phyloP scores from a whole-genome alignment of 2,113 vertebrate species.

The Gymnorhina tibicen region DNA sequence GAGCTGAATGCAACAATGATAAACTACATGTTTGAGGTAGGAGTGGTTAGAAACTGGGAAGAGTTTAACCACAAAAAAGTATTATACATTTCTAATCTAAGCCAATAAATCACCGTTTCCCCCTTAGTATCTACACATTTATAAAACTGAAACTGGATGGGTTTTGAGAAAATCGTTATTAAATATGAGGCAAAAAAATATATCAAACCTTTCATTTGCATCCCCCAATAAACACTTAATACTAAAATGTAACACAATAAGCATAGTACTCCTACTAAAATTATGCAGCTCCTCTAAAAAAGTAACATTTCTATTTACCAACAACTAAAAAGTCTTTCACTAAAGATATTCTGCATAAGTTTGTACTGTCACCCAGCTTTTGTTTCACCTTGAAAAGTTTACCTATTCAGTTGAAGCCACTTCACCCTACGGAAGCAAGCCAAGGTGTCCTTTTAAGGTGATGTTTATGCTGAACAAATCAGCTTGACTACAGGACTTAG shows the following conservation, averaged over 20 bases:
- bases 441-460: constrained; percentile 7
- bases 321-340: neutral
- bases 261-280: neutral
- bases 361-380: neutral
- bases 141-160: neutral
- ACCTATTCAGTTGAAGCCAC: neutral
- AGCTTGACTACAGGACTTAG: neutral
- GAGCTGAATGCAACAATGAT: neutral
- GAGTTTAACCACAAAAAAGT: neutral
- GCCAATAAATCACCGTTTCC: neutral
- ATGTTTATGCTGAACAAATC: constrained; percentile 9
- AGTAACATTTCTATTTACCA: neutral
- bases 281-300: neutral
- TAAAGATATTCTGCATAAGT: neutral
- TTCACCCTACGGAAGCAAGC: neutral
- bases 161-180: neutral
- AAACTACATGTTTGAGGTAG: constrained; percentile 13
- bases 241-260: neutral
- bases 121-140: neutral
- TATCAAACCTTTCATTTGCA: neutral
- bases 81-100: neutral
- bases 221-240: neutral
- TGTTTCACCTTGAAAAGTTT: neutral
- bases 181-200: neutral
- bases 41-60: neutral